Evolutionary conservation across 2,888 invertebrate species (phyloP), one percentile per base, ranked within the genome.

Genomic region (Siphonodentalium dalli): DNA sequence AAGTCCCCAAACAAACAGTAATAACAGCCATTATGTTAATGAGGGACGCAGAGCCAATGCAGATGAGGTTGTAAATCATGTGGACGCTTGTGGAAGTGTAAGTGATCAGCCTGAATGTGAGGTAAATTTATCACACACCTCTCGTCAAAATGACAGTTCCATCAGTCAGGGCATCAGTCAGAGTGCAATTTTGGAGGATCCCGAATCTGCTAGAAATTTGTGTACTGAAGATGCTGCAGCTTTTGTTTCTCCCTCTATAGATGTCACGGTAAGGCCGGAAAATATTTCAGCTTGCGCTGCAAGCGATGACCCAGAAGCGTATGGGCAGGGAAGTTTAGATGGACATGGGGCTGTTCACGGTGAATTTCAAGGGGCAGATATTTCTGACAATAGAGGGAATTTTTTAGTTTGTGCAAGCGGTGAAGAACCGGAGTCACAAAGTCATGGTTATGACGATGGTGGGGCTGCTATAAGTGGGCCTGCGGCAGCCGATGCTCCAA

Each of bases 401-500:
- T 35, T 33, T 37, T 24, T 27, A n/a, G 23, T 8, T 0, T 31
- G 29, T 15, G 27, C 28, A 21, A 28, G 21, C 13, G 27, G 33
- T 20, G 34, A 23, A 2, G 27, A 40, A 13, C 37, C 35, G n/a
- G 47, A 29, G 21, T 40, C 37, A 15, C 20, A 46, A 40, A 53
- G 55, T 37, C 45, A 37, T 23, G 46, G 28, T 20, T 44, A 46
- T 31, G 42, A 33, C 11, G 62, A 54, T 39, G 49, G 56, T 44
- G 58, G 53, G 35, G 20, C 49, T 3, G 56, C 33, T 29, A 43
- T 49, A 40, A 44, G 20, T 34, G 45, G 37, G 8, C 15, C 35
- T 42, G 41, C 39, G 15, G 49, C 21, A 34, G 60, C 52, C 26
- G 41, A 51, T 44, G 54, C 53, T 31, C 56, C 45, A n/a, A 55